These are phyloP conservation scores for Phoeniculus purpureus DNA, from an alignment of 2,797 vertebrate genomes.

Conservation along the genomic window DNA sequence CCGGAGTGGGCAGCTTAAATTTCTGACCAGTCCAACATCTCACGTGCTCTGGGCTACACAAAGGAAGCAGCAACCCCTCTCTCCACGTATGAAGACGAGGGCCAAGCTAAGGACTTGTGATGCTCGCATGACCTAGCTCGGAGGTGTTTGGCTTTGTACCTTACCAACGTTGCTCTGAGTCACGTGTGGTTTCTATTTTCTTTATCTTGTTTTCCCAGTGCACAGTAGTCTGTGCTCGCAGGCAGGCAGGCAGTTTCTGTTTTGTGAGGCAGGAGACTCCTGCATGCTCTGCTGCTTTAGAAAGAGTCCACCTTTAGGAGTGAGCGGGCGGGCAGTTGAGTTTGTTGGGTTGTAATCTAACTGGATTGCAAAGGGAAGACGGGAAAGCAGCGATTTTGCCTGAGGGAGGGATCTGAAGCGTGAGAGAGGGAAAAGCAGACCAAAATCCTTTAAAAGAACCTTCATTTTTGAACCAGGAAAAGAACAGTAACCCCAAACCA, in stretches of 20 bases:
- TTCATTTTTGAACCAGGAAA: constrained; percentile 3
- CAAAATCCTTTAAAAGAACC: neutral
- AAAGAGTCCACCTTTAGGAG: constrained; percentile 3
- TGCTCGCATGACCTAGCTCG: neutral
- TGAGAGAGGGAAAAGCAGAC: neutral
- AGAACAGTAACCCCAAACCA: neutral
- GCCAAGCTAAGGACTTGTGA: neutral
- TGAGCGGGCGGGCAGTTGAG: neutral
- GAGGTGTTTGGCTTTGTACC: neutral
- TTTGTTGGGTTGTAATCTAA: neutral
- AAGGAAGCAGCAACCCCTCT: neutral
- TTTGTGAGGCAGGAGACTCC: neutral
- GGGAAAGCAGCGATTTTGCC: constrained; percentile 27
- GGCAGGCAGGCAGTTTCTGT: neutral
- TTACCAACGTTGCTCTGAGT: neutral
- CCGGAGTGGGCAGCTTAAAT: neutral
- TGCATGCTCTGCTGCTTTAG: neutral
- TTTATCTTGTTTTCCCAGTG: neutral
- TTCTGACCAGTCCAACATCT: neutral
- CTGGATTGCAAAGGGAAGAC: neutral
- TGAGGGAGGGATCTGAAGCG: neutral
- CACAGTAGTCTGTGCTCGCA: neutral
- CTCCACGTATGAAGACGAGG: neutral
- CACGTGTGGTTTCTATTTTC: neutral
- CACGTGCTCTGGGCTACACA: neutral